Percentiles rank a stretch among this genome's conserved stretches.
Evolutionary conservation across 2,888 invertebrate genomes (phyloP).

Genomic region (Dolomedes plantarius): DNA sequence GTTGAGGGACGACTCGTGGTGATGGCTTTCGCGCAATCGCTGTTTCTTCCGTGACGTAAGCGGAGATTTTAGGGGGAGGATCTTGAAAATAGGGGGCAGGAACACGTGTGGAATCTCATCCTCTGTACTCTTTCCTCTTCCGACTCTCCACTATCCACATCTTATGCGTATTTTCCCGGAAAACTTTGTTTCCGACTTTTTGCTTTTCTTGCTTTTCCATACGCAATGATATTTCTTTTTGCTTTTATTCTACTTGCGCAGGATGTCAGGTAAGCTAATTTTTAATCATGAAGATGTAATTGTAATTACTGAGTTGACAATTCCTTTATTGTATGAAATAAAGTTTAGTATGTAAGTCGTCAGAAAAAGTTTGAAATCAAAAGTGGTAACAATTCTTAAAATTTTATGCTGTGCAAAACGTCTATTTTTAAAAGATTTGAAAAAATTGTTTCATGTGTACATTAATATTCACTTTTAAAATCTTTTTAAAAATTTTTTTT

Average conservation of each 20-base stretch:
- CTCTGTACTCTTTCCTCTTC: slow-evolving; percentile 8
- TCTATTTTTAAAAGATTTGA: too few relatives aligned
- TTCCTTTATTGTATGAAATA: too few relatives aligned
- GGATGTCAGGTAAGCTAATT: not conserved
- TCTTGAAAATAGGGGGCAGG: slow-evolving; percentile 17
- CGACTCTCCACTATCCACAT: slow-evolving; percentile 14
- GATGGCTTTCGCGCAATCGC: slow-evolving; percentile 27
- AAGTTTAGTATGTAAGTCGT: too few relatives aligned
- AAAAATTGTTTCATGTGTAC: too few relatives aligned
- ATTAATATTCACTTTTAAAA: too few relatives aligned
- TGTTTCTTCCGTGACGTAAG: slow-evolving; percentile 47
- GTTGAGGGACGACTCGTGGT: slow-evolving; percentile 1
- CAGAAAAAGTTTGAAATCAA: too few relatives aligned
- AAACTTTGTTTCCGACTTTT: not conserved
- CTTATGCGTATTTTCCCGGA: not conserved
- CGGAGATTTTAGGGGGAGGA: not conserved
- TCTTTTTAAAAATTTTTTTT: too few relatives aligned
- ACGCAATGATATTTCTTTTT: not conserved
- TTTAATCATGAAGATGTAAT: too few relatives aligned
- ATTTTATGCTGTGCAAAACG: too few relatives aligned
- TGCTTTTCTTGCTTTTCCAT: not conserved
- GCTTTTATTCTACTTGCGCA: not conserved
- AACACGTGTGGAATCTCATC: slow-evolving; percentile 36
- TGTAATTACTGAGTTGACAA: too few relatives aligned
- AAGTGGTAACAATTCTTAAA: too few relatives aligned